Evolutionary conservation across 2,888 invertebrate species (phyloP).

Genomic region (Metacarcinus magister): DNA sequence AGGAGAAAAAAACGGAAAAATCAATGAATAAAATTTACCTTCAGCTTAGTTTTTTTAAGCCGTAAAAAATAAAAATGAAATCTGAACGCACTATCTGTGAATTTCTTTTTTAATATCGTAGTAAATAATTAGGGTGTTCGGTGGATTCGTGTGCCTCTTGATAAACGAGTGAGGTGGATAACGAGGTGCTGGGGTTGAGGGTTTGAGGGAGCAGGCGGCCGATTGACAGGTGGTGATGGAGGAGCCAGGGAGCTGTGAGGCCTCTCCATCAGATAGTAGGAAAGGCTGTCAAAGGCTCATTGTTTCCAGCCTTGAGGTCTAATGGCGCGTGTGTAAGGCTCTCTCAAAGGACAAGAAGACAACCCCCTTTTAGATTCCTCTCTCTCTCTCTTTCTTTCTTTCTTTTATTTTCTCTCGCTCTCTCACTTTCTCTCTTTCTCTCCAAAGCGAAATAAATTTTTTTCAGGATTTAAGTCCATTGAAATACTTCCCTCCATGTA

Average conservation of each 20-base stretch:
- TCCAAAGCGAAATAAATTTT: neutral
- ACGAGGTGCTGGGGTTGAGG: neutral
- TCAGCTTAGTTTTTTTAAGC: neutral
- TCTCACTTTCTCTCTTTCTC: slow-evolving; percentile 37
- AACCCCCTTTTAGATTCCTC: neutral
- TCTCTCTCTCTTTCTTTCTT: neutral
- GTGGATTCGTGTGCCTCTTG: neutral
- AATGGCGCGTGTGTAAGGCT: slow-evolving; percentile 38
- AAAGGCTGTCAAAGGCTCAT: slow-evolving; percentile 44
- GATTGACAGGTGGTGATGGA: slow-evolving; percentile 59
- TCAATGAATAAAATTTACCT: neutral
- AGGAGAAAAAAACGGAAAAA: neutral
- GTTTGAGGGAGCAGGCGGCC: neutral
- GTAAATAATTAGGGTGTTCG: neutral
- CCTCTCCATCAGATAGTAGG: slow-evolving; percentile 60
- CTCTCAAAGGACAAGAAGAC: neutral
- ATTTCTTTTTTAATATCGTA: neutral
- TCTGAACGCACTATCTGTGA: neutral
- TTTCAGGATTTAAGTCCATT: neutral
- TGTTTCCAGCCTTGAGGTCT: slow-evolving; percentile 45
- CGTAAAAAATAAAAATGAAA: neutral
- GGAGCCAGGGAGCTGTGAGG: slow-evolving; percentile 13
- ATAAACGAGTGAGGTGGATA: slow-evolving; percentile 18
- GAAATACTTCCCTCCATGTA: neutral
- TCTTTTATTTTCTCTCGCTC: neutral